Evolutionary conservation across 2,888 invertebrate genomes (phyloP).

Genomic region (Cactoblastis cactorum): DNA sequence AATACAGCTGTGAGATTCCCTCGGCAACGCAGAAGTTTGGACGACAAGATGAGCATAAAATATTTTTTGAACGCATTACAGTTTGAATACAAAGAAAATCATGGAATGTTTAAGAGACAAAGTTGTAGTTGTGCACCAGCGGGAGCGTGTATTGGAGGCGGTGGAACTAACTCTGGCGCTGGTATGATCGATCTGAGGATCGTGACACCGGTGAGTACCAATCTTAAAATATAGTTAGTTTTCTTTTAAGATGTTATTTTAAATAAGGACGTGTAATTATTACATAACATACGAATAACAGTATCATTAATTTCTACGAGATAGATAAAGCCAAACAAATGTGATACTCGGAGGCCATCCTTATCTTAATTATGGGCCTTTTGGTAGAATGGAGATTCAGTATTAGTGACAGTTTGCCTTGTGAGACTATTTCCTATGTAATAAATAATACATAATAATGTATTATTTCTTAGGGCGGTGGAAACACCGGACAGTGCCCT

Average conservation of each 20-base stretch:
- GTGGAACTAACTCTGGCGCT: slow-evolving; percentile 58
- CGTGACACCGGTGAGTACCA: slow-evolving; percentile 75
- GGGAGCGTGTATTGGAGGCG: slow-evolving; percentile 48
- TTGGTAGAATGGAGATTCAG: too few relatives aligned
- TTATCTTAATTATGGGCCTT: too few relatives aligned
- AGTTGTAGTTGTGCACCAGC: slow-evolving; percentile 61
- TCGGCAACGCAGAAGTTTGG: slow-evolving; percentile 48
- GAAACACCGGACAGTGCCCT: slow-evolving; percentile 43
- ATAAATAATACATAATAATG: not conserved
- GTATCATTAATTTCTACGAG: too few relatives aligned
- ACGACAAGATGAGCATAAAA: slow-evolving; percentile 22
- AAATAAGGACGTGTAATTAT: too few relatives aligned
- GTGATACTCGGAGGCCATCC: too few relatives aligned
- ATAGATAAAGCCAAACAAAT: too few relatives aligned
- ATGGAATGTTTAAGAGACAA: slow-evolving; percentile 57
- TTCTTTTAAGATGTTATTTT: too few relatives aligned
- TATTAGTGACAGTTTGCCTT: too few relatives aligned
- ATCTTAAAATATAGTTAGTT: not conserved
- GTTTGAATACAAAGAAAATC: slow-evolving; percentile 25
- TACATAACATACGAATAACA: too few relatives aligned
- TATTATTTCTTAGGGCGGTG: slow-evolving; percentile 22
- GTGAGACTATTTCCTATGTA: not conserved
- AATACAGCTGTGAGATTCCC: slow-evolving; percentile 64
- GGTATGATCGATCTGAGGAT: slow-evolving; percentile 82
- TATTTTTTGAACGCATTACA: slow-evolving; percentile 25